These are phyloP conservation scores for Drosophila ochracea DNA, from an alignment of 2,888 invertebrate genomes.

Conservation along the genomic window DNA sequence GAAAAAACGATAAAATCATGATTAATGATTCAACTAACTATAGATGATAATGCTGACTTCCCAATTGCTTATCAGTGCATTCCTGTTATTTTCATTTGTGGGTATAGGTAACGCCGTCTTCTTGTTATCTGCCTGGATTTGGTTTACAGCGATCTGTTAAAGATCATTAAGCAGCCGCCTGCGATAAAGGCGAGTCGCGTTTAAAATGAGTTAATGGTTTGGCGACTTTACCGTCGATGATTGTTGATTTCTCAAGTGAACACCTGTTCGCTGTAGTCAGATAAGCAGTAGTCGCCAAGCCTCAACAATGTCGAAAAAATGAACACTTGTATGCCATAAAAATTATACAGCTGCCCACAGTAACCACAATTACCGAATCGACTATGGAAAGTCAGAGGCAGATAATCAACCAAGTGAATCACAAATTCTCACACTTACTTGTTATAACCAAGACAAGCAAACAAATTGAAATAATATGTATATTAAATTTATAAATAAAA, in stretches of 20 bases:
- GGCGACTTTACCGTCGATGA: constrained; percentile 8
- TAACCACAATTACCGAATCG: neutral
- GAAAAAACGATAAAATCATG: neutral
- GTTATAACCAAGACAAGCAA: neutral
- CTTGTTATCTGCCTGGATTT: neutral
- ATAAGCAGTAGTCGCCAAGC: constrained; percentile 41
- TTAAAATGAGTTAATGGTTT: constrained; percentile 26
- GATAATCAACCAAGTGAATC: constrained; percentile 21
- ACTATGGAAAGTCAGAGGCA: neutral
- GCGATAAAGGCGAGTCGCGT: constrained; percentile 44
- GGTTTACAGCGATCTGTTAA: constrained; percentile 9
- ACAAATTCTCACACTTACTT: neutral
- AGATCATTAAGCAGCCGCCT: constrained; percentile 42
- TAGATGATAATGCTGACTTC: neutral
- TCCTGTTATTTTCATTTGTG: neutral
- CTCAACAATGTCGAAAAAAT: constrained; percentile 20
- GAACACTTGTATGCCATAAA: constrained; percentile 55
- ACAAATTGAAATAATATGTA: neutral
- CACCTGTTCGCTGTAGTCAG: constrained; percentile 51
- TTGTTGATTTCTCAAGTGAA: constrained; percentile 44
- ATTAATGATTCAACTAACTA: neutral
- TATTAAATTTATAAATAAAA: neutral
- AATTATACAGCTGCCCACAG: constrained; percentile 19
- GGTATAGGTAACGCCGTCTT: neutral
- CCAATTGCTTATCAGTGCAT: neutral